phyloP scores from a whole-genome alignment of 2,888 invertebrate species.

The Hirtodrosophila duncani region DNA sequence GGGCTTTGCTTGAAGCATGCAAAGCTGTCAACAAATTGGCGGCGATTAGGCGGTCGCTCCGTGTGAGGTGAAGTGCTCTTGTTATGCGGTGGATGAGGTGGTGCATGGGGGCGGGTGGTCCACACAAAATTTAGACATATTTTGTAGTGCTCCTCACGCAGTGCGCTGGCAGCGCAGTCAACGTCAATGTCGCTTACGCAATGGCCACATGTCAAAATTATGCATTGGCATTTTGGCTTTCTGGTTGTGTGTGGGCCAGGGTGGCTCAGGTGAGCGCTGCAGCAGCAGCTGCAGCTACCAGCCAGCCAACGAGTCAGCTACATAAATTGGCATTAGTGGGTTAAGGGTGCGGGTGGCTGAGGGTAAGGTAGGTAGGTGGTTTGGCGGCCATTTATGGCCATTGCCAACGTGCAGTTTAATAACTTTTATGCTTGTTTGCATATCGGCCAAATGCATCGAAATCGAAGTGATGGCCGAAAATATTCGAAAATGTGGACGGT shows the following conservation, averaged over 20 bases:
- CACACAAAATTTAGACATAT: conserved; percentile 53
- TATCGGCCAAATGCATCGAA: conserved; percentile 53
- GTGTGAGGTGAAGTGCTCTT: background rate
- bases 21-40: conserved; percentile 66
- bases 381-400: conserved; percentile 32
- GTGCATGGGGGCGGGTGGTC: background rate
- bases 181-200: conserved; percentile 52
- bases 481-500: too few relatives aligned
- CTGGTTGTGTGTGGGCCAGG: background rate
- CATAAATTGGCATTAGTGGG: conserved; percentile 70
- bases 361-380: conserved; percentile 3
- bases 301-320: conserved; percentile 16
- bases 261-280: conserved; percentile 5
- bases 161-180: conserved; percentile 10
- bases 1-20: conserved; percentile 31
- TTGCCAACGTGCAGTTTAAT: conserved; percentile 51
- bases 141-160: conserved; percentile 47
- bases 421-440: conserved; percentile 73
- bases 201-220: conserved; percentile 60
- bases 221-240: conserved; percentile 46
- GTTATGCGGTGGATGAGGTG: background rate
- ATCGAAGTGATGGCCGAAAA: conserved; percentile 51
- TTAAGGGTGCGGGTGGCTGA: too few relatives aligned
- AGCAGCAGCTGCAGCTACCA: conserved; percentile 31
- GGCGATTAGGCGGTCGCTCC: conserved; percentile 45